These are phyloP conservation scores for Liopterus haemorrhoidalis DNA, from an alignment of 2,888 invertebrate species.

Conservation along the genomic window DNA sequence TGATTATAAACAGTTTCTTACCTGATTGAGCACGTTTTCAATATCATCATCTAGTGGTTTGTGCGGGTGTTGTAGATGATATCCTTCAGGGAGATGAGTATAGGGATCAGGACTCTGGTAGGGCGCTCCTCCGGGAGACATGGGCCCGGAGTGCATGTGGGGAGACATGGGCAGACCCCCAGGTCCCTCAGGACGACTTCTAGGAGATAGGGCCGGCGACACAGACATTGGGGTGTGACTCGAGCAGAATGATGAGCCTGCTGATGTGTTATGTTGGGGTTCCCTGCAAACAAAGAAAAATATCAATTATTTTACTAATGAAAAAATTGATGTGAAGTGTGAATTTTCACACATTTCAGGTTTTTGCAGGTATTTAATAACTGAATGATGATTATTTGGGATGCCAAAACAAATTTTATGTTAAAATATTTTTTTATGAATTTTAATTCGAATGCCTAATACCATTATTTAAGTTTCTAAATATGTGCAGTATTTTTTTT, in stretches of 20 bases:
- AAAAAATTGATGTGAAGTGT: constrained; percentile 7
- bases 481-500: no score
- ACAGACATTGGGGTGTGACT: constrained; percentile 46
- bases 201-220: constrained; percentile 44
- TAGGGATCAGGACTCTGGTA: constrained; percentile 40
- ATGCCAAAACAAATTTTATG: no score
- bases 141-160: constrained; percentile 42
- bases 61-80: not conserved
- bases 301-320: not conserved
- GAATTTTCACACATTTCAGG: no score
- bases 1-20: constrained; percentile 39
- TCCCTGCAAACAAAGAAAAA: constrained; percentile 11
- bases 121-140: constrained; percentile 51
- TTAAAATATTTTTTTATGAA: no score
- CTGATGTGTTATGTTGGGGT: constrained; percentile 47
- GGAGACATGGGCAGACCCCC: constrained; percentile 41
- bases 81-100: no score
- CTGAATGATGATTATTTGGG: no score
- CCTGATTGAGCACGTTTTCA: constrained; percentile 55
- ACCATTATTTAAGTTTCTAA: no score
- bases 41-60: constrained; percentile 31
- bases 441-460: no score
- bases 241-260: constrained; percentile 49
- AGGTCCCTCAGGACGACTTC: constrained; percentile 35
- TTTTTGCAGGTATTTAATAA: no score